Percentiles rank a stretch among this genome's conserved stretches.
Conservation (phyloP, 2,797 vertebrate species). For the Brachymystax lenok region DNA sequence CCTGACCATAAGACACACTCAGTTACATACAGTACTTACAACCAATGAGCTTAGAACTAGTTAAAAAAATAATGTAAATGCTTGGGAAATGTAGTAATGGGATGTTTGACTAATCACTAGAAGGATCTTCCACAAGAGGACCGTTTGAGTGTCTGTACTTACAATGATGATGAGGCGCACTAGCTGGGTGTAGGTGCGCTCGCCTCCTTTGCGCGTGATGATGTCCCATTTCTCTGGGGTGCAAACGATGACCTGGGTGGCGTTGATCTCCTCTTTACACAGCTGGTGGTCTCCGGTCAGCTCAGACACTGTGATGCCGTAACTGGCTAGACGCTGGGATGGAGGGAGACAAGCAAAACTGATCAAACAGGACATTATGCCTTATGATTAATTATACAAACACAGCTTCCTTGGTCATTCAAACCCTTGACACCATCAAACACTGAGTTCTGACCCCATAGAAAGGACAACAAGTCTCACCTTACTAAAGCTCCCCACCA, state of each 20-base stretch:
- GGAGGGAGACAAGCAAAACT: background rate
- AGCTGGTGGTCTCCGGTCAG: conserved; percentile 97
- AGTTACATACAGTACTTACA: too few species aligned
- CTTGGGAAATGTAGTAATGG: too few species aligned
- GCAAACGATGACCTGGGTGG: conserved; percentile 97
- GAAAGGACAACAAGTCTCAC: conserved; percentile 62
- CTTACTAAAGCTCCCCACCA: conserved; percentile 98
- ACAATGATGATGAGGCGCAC: conserved; percentile 97
- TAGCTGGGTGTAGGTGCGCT: conserved; percentile 95
- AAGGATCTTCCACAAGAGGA: too few species aligned
- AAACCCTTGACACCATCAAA: background rate
- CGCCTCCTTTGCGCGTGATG: conserved; percentile 97
- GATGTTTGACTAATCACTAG: too few species aligned
- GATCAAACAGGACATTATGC: background rate
- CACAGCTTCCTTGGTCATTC: background rate
- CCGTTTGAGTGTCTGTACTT: conserved; percentile 58
- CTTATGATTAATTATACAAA: background rate
- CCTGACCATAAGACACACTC: conserved; percentile 67
- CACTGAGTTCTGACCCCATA: background rate
- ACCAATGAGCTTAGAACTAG: too few species aligned
- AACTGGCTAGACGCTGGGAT: conserved; percentile 88
- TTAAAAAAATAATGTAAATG: too few species aligned
- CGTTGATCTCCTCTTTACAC: conserved; percentile 97
- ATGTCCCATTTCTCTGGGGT: conserved; percentile 99
- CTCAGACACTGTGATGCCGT: conserved; percentile 94